Base-by-base conservation (phyloP, 2,888 invertebrate genomes). In the Pterobdella sp. region DNA sequence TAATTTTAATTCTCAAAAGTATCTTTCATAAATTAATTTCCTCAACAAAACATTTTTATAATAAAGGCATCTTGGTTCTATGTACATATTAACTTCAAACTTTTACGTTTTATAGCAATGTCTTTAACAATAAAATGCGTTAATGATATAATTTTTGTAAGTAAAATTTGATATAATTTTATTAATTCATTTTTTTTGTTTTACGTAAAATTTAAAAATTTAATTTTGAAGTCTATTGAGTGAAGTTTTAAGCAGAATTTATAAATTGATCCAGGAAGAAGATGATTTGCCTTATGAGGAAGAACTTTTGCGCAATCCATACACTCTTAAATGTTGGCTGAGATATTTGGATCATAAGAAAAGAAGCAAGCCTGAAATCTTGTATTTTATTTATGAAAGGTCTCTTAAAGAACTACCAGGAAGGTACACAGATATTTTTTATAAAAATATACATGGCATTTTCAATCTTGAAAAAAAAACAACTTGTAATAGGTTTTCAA, bases 281-380 rank as follows among this genome's bases (percentile, higher is more conserved):
- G 94, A 95, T 81, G 98, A 98, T 85, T 86, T 98, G 60, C 93
- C 96, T 0, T 98, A 94, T 83, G 98, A 98, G 84, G 98, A 98
- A 84, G 98, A 99, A 85, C 95, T 98, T 79, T 86, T 98, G 56
- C 87, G 97, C 76, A 98, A 98, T 85, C 94, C 96, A 0, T 96
- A 90, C 84, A 95, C 95, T 0, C 93, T 99, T 0, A 96, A 96
- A 84, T 94, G 96, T 82, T 99, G 98, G 98, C 87, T 95, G 72
- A 88, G 98, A 29, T 98, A 97, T 81, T 92, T 98, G 73, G 96
- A 97, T 74, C 94, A 96, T 83, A 93, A 96, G 81, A 93, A 93
- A 81, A 88, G 88, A 73, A 80, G 82, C 14, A 89, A 92, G 0
- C 91, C 90, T 82, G 86, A 88, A 83, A 90, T 90, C 75, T 88